Conservation (phyloP, 2,113 vertebrate species). For the Galbula dea region DNA sequence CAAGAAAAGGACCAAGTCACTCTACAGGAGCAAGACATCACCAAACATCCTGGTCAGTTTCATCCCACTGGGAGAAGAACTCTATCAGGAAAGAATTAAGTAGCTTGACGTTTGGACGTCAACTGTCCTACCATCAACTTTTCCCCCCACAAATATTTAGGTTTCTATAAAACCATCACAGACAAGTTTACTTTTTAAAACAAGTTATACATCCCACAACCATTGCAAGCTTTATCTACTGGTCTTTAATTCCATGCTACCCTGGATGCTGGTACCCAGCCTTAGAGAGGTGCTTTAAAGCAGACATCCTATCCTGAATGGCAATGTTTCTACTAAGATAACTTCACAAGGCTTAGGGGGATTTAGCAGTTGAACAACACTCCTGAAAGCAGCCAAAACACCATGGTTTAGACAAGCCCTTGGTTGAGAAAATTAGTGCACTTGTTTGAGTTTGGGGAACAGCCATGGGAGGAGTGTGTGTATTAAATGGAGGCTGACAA, state of each 20-base stretch:
- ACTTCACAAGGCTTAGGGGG: background rate
- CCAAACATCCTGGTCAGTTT: background rate
- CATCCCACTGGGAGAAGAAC: background rate
- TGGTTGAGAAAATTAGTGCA: background rate
- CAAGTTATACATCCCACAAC: background rate
- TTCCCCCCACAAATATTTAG: background rate
- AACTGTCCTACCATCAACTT: background rate
- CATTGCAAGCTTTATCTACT: background rate
- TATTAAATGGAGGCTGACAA: background rate
- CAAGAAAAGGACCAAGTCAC: background rate
- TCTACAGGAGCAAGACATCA: background rate
- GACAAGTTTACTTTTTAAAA: background rate
- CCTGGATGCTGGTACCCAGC: background rate
- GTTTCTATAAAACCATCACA: background rate
- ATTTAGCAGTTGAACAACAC: slow-evolving; percentile 24
- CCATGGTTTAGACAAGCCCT: slow-evolving; percentile 12
- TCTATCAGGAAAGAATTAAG: background rate
- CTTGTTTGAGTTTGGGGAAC: background rate
- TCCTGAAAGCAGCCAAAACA: background rate
- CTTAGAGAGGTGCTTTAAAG: background rate
- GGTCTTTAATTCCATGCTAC: background rate
- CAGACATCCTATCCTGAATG: background rate
- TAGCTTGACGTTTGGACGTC: background rate
- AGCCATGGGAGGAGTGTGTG: slow-evolving; percentile 9
- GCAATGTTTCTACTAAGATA: background rate